Evolutionary conservation across 2,888 invertebrate species (phyloP).

Genomic region (Lycia hirtaria): DNA sequence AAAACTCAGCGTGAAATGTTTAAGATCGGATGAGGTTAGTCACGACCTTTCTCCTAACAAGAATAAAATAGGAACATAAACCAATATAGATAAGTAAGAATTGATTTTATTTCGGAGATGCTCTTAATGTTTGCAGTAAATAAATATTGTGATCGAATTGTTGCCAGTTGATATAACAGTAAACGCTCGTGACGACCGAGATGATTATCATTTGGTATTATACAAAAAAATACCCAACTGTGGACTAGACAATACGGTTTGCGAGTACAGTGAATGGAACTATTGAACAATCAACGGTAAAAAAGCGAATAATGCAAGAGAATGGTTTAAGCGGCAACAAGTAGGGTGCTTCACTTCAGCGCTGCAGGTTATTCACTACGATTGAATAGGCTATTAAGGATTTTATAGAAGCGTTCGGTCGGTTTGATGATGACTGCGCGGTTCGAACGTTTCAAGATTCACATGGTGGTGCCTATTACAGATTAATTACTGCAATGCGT

Average conservation of each 20-base stretch:
- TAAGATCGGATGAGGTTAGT: slow-evolving; percentile 52
- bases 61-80: slow-evolving; percentile 56
- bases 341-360: slow-evolving; percentile 34
- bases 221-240: slow-evolving; percentile 63
- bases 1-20: slow-evolving; percentile 48
- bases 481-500: slow-evolving; percentile 54
- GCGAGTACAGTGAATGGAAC: slow-evolving; percentile 57
- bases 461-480: slow-evolving; percentile 51
- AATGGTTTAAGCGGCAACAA: slow-evolving; percentile 52
- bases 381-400: slow-evolving; percentile 4
- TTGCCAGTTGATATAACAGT: slow-evolving; percentile 67
- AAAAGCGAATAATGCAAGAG: slow-evolving; percentile 56
- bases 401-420: slow-evolving; percentile 13
- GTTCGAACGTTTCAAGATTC: slow-evolving; percentile 32
- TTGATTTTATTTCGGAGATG: slow-evolving; percentile 55
- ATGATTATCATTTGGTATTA: slow-evolving; percentile 64
- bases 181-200: slow-evolving; percentile 66
- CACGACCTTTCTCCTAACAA: slow-evolving; percentile 53
- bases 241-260: slow-evolving; percentile 59
- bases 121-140: slow-evolving; percentile 53
- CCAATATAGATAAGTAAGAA: slow-evolving; percentile 63
- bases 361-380: neutral
- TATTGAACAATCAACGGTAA: slow-evolving; percentile 65
- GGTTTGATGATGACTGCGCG: slow-evolving; percentile 11
- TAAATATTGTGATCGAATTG: slow-evolving; percentile 62